These are phyloP conservation scores for Podarcis muralis DNA, from an alignment of 2,113 vertebrate genomes.

Conservation along the genomic window DNA sequence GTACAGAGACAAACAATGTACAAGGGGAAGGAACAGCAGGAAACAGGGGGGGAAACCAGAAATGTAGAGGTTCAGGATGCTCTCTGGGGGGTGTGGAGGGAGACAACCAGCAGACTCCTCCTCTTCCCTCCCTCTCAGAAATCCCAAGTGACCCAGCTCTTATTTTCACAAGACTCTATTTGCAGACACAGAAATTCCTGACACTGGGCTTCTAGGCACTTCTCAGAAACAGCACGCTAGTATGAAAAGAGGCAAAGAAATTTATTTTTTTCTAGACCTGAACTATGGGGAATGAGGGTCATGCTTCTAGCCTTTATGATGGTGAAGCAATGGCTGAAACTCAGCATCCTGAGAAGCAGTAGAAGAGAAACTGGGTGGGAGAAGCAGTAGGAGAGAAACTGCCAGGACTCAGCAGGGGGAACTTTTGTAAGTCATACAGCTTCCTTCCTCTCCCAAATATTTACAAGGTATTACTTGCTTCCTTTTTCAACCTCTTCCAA, in stretches of 20 bases:
- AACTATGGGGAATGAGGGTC: neutral
- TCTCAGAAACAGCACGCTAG: neutral
- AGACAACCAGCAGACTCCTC: too few relatives aligned
- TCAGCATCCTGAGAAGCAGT: neutral
- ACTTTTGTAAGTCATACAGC: neutral
- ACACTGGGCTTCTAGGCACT: neutral
- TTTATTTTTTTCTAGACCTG: neutral
- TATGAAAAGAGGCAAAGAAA: neutral
- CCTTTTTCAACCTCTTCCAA: neutral
- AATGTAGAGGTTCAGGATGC: neutral
- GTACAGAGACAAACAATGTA: neutral
- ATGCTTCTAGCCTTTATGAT: neutral
- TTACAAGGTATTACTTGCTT: neutral
- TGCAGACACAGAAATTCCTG: too few relatives aligned
- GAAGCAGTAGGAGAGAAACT: neutral
- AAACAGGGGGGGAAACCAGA: too few relatives aligned
- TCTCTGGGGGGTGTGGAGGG: too few relatives aligned
- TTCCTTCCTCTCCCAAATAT: neutral
- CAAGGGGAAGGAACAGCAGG: too few relatives aligned
- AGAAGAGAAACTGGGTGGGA: neutral
- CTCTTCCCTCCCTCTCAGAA: neutral
- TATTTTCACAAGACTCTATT: neutral
- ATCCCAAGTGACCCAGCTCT: neutral
- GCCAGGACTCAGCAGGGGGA: neutral
- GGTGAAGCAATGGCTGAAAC: neutral